phyloP scores from a whole-genome alignment of 2,888 invertebrate species.

The Crioceris asparagi region DNA sequence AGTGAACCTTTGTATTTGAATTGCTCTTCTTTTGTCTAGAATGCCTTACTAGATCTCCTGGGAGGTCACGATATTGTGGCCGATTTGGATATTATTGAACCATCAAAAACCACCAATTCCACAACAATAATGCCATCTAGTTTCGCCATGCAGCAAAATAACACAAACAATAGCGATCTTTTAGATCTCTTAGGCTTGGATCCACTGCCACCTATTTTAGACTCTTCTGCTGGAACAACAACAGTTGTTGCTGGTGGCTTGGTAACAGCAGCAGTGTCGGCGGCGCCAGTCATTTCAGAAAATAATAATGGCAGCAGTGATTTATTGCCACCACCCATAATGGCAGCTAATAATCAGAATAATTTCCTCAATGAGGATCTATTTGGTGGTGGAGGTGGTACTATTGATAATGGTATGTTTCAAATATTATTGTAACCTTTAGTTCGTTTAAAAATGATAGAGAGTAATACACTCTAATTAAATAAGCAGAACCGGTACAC shows the following conservation, averaged over 20 bases:
- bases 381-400: conserved; percentile 36
- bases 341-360: conserved; percentile 32
- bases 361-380: conserved; percentile 54
- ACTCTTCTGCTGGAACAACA: not conserved
- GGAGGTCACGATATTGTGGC: conserved; percentile 47
- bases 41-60: conserved; percentile 76
- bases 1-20: too few relatives aligned
- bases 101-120: conserved; percentile 29
- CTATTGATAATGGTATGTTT: conserved; percentile 24
- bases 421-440: too few relatives aligned
- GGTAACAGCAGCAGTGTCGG: conserved; percentile 11
- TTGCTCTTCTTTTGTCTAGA: conserved; percentile 43
- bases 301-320: conserved; percentile 28
- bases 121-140: conserved; percentile 36
- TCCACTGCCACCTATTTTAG: conserved; percentile 25
- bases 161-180: conserved; percentile 62
- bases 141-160: conserved; percentile 31
- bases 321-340: conserved; percentile 13
- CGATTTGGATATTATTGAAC: conserved; percentile 31
- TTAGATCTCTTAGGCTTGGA: conserved; percentile 77
- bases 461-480: too few relatives aligned
- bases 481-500: too few relatives aligned
- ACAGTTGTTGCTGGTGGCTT: too few relatives aligned
- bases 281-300: conserved; percentile 20
- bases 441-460: too few relatives aligned